Evolutionary conservation across 2,113 vertebrate species (phyloP).

Genomic region (Uria aalge): DNA sequence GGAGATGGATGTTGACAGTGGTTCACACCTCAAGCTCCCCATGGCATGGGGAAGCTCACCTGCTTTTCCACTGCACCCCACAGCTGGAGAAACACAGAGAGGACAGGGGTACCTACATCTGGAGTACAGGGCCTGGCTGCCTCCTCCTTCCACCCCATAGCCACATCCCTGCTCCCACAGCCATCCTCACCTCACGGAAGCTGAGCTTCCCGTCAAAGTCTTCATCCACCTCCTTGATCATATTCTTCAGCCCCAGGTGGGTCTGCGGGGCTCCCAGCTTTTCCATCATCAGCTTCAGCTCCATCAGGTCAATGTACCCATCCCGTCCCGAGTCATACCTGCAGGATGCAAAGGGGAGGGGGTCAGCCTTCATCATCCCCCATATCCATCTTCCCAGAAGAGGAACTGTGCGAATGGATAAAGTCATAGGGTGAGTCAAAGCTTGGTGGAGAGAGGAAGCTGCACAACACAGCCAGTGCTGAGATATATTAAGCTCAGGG

Average conservation of each 20-base stretch:
- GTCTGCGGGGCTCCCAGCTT: constrained; percentile 80
- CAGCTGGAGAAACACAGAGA: not conserved
- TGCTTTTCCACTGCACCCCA: not conserved
- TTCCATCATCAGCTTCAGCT: constrained; percentile 83
- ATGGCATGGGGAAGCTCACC: not conserved
- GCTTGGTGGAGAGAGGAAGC: not conserved
- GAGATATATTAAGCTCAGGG: constrained; percentile 15
- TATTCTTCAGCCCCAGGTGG: constrained; percentile 78
- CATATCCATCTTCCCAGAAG: not conserved
- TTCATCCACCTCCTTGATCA: constrained; percentile 83
- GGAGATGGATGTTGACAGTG: not conserved
- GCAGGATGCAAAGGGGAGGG: not conserved
- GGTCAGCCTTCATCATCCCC: not conserved
- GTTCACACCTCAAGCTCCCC: not conserved
- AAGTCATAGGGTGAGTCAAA: not conserved
- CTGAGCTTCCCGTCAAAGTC: constrained; percentile 79
- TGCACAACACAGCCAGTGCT: not conserved
- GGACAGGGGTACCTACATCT: not conserved
- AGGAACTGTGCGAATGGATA: not conserved
- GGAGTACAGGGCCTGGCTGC: not conserved
- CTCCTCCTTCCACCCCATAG: not conserved
- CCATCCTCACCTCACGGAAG: constrained; percentile 73
- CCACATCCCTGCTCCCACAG: not conserved
- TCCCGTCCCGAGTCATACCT: constrained; percentile 77
- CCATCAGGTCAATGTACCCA: constrained; percentile 80